A percentile compares a stretch with the other conserved stretches of the same genome.
Conservation (phyloP, 2,888 invertebrate species). For the Ypsolopha scabrella region DNA sequence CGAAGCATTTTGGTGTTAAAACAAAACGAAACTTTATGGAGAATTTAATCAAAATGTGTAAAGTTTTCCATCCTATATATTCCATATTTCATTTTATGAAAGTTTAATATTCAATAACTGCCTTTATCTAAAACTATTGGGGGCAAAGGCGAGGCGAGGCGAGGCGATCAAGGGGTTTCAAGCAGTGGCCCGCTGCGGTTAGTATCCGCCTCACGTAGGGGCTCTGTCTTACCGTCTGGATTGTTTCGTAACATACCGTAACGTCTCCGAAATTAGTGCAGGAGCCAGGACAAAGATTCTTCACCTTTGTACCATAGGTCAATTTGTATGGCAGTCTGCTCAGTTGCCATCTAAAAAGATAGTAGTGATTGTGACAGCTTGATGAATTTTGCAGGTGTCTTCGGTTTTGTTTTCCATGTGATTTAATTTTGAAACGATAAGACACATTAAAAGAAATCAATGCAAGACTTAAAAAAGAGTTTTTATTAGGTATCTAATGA, state of each 20-base stretch:
- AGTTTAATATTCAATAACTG: conserved; percentile 50
- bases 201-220: conserved; percentile 44
- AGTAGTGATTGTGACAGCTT: too few relatives aligned
- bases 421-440: too few relatives aligned
- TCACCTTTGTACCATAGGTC: too few relatives aligned
- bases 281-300: background rate
- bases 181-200: conserved; percentile 8
- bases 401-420: too few relatives aligned
- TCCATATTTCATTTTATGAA: conserved; percentile 25
- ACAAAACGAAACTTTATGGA: too few relatives aligned
- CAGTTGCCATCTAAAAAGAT: too few relatives aligned
- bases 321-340: too few relatives aligned
- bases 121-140: conserved; percentile 30
- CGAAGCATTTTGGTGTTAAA: too few relatives aligned
- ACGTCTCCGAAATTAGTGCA: conserved; percentile 2
- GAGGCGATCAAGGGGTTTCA: conserved; percentile 8
- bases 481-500: too few relatives aligned
- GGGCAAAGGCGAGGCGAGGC: conserved; percentile 4
- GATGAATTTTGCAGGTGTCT: too few relatives aligned
- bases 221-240: conserved; percentile 57
- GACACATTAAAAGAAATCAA: too few relatives aligned
- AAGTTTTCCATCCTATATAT: conserved; percentile 16
- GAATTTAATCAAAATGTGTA: background rate
- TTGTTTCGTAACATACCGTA: conserved; percentile 53
- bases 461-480: too few relatives aligned